phyloP scores from a whole-genome alignment of 2,888 invertebrate genomes.

The Agriopis aurantiaria region DNA sequence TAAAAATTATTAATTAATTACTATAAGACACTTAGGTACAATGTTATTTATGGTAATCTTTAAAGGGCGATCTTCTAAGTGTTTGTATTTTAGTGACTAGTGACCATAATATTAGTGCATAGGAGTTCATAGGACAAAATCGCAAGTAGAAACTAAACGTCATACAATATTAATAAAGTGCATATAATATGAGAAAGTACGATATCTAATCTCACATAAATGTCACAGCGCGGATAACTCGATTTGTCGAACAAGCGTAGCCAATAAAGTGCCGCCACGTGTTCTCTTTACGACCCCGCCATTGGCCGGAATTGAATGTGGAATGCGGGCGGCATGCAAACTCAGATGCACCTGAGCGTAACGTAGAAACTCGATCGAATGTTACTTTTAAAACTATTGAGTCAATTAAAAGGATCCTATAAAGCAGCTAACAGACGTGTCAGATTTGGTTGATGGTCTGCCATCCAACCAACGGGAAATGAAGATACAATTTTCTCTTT shows the following conservation, averaged over 20 bases:
- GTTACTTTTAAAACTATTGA: slow-evolving; percentile 1
- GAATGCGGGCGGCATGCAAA: slow-evolving; percentile 70
- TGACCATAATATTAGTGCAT: no score
- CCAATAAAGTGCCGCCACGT: slow-evolving; percentile 64
- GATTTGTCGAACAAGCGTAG: slow-evolving; percentile 60
- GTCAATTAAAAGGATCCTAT: background rate
- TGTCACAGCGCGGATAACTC: slow-evolving; percentile 42
- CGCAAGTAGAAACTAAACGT: background rate
- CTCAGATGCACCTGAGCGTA: slow-evolving; percentile 47
- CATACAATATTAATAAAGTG: background rate
- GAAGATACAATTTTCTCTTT: no score
- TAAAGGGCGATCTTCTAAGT: no score
- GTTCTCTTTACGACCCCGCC: slow-evolving; percentile 62
- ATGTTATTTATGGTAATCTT: no score
- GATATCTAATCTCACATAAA: slow-evolving; percentile 18
- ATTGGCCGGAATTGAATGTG: slow-evolving; percentile 71
- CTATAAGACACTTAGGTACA: background rate
- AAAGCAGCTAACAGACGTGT: no score
- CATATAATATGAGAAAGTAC: background rate
- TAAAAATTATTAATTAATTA: no score
- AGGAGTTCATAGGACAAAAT: background rate
- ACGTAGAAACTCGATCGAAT: slow-evolving; percentile 20
- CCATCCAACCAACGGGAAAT: no score
- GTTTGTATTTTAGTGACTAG: no score
- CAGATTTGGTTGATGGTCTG: no score